Evolutionary conservation across 2,797 vertebrate genomes (phyloP), one percentile per base, ranked within the genome.

Genomic region (Thaleichthys pacificus): DNA sequence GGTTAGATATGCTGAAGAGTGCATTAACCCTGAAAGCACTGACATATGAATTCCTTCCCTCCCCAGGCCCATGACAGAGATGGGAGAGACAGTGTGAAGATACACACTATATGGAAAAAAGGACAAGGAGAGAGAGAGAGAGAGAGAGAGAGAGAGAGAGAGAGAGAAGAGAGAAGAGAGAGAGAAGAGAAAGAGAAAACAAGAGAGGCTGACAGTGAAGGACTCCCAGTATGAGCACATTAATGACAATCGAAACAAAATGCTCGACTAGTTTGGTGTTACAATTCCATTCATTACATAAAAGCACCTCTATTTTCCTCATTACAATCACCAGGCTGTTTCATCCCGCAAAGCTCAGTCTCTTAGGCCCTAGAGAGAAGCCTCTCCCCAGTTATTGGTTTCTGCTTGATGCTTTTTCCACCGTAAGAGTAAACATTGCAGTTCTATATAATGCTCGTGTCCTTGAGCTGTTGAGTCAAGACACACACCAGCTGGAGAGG

Each of bases 1-100:
- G 71, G 79, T 73, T 78, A 76, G 24, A 78, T 68, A 72, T 77
- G 51, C 67, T 79, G 75, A 74, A 74, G 72, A 69, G 70, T 67
- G 69, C 74, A 71, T 85, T 72, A 42, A 69, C 58, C 72, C 72
- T 64, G 78, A 83, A 73, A 71, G 79, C 8, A 1, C 69, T 81
- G 82, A 88, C 82, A 83, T 78, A 84, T 74, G 68, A 73, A 87
- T 82, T 83, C 64, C 80, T 78, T 78, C 65, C 38, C 54, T 76
- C 68, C 64, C 58, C 72, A 71, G 6, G 32, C 51, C 61, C 69
- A 12, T 32, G 63, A n/a, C 71, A 70, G 58, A 78, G 66, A 81
- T 74, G 64, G 38, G 63, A 66, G n/a, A 54, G 62, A 11, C 71
- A 69, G 75, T 57, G 83, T 24, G 78, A 80, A 87, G 81, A 84